phyloP scores from a whole-genome alignment of 2,797 vertebrate genomes.

The Phataginus tricuspis region DNA sequence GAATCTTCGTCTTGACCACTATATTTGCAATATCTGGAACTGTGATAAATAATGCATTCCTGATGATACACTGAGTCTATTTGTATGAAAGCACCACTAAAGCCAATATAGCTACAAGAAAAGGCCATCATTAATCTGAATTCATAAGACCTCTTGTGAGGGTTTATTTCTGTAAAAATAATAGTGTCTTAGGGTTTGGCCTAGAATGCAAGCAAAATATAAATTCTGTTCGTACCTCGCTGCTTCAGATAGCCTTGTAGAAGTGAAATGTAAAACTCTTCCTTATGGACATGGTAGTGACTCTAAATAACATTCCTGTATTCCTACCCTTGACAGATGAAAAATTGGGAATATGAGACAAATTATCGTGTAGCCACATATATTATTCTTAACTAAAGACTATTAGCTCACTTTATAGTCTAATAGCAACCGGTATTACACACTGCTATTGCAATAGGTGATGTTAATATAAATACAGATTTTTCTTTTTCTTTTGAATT shows the following conservation, averaged over 20 bases:
- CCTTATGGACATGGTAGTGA: conserved; percentile 40
- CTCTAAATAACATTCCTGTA: conserved; percentile 54
- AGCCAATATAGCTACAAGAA: conserved; percentile 34
- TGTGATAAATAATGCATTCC: conserved; percentile 33
- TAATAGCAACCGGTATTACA: conserved; percentile 36
- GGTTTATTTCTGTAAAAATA: background rate
- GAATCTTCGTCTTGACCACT: background rate
- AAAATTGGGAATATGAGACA: background rate
- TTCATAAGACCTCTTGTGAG: background rate
- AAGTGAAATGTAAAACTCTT: conserved; percentile 60
- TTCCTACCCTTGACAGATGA: conserved; percentile 7
- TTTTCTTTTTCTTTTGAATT: conserved; percentile 36
- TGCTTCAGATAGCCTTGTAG: conserved; percentile 19
- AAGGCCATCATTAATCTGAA: conserved; percentile 55
- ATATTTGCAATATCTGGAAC: conserved; percentile 1
- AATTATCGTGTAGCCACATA: conserved; percentile 41
- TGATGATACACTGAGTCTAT: conserved; percentile 5
- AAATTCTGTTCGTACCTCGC: background rate
- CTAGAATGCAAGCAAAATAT: conserved; percentile 46
- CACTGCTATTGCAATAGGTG: background rate
- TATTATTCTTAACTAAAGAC: conserved; percentile 55
- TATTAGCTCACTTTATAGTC: conserved; percentile 13
- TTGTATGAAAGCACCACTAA: background rate
- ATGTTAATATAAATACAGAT: conserved; percentile 41
- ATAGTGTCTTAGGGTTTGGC: background rate